Base-by-base conservation (phyloP, 2,113 vertebrate genomes). In the Myrmecobius fasciatus region DNA sequence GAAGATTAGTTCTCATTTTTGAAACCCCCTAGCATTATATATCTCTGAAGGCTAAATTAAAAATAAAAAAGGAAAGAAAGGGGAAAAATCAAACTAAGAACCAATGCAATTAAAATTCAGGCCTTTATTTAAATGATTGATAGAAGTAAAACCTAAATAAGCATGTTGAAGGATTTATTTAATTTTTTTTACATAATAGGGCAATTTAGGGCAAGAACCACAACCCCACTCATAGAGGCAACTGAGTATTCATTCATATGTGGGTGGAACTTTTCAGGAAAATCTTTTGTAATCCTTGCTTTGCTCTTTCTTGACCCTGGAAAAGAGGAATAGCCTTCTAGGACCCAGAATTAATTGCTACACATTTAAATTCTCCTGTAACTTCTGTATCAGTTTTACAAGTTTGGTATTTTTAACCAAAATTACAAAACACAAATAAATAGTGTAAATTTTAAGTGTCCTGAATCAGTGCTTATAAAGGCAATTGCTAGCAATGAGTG, bases 1-100 rank as follows among this genome's bases (percentile, higher is more conserved):
- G 94, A 7, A 47, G 93, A 98, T 97, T 93, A 96, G 91, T 96
- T 93, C 96, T 53, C 54, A 96, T 54, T 94, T 97, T 96, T 97
- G 97, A 97, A 93, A 95, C 53, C 49, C 51, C 91, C 43, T 52
- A 95, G 93, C 94, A 95, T 25, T 93, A 54, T 46, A 92, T 89
- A 92, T 89, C 92, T 96, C 91, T 93, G 92, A 96, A 93, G 92
- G 96, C 92, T 75, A 75, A 75, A 75, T 95, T 11, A 46, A 91
- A 94, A 96, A 36, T 36, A 92, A 92, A 91, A 47, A 67, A 60
- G 0, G 12, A 67, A 20, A n/a, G 51, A n/a, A 92, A 31, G 2
- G 24, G 91, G 54, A 94, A 46, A 97, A 26, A 26, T 92, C 54
- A 95, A 53, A 91, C 51, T 91, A 88, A 48, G 95, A 97, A 96